Base-by-base conservation (phyloP, 2,888 invertebrate genomes). In the Linyphia triangularis region DNA sequence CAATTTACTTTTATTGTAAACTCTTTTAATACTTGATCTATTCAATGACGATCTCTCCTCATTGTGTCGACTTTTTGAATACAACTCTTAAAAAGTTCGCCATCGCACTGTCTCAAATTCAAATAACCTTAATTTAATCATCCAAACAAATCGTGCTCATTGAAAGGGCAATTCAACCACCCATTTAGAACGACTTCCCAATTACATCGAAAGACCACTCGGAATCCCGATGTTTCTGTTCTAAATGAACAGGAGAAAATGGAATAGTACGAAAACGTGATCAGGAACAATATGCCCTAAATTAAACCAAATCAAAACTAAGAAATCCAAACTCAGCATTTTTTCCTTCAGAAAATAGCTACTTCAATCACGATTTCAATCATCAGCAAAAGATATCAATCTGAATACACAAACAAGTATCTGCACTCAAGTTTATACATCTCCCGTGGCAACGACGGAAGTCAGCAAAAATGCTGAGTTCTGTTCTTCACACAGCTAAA, bases 331-430 rank as follows among this genome's bases (percentile, higher is more conserved):
- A 37, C 30, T 75, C 61, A 75, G 75, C 75, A 33, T 37, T 19
- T 75, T 61, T 33, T 43, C 16, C 43, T 43, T 61, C 33, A 24
- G 13, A 57, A 22, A 75, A 75, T 37, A 33, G 61, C 30, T 59
- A 59, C 75, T 75, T 24, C 33, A 75, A 37, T 59, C 75, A 61
- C 75, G 37, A 75, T 30, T 75, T 61, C 75, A 24, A 43, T 75
- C 75, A 75, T 75, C 75, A 75, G 75, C 75, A 61, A 61, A 75
- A 75, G 61, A 75, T 75, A 75, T 33, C 75, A 22, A 75, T 73
- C 73, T 61, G 61, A 61, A 75, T 75, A 75, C 24, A 75, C 75
- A 75, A 75, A 75, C 61, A 75, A 75, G 75, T 75, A 61, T 75
- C 59, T 26, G 61, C 59, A 75, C 75, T 61, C 37, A 61, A 75